phyloP scores from a whole-genome alignment of 1,140 invertebrate species.

The Saxidomus purpurata region DNA sequence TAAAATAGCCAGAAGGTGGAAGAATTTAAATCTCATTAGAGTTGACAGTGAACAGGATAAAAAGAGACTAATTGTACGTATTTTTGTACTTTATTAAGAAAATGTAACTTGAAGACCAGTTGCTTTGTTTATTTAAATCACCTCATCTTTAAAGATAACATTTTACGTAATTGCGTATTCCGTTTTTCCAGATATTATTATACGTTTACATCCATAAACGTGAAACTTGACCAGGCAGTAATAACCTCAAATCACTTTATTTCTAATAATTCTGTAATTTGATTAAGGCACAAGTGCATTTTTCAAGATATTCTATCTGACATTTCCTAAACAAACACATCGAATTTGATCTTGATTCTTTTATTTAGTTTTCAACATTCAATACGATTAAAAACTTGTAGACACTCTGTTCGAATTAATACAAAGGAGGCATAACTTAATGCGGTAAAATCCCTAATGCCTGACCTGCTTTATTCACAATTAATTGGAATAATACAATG shows the following conservation, averaged over 20 bases:
- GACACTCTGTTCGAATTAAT: not conserved
- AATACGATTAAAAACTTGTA: constrained; percentile 1
- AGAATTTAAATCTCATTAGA: not conserved
- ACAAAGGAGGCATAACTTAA: not conserved
- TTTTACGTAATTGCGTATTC: no score
- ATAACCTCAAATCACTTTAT: not conserved
- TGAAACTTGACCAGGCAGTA: not conserved
- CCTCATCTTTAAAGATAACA: no score
- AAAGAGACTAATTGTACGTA: no score
- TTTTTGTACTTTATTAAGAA: no score
- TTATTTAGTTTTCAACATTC: not conserved
- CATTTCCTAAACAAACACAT: not conserved
- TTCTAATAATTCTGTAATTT: not conserved
- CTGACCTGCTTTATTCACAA: not conserved
- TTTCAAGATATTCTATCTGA: not conserved
- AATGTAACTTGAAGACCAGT: no score
- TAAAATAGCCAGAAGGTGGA: not conserved
- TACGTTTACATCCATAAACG: no score
- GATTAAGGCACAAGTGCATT: not conserved
- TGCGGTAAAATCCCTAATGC: constrained; percentile 2
- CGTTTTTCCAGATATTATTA: no score
- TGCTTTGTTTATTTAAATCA: no score
- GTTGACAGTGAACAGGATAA: no score
- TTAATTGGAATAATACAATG: not conserved
- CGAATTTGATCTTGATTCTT: not conserved